Conservation (phyloP, 2,888 invertebrate species). For the Troides helena region DNA sequence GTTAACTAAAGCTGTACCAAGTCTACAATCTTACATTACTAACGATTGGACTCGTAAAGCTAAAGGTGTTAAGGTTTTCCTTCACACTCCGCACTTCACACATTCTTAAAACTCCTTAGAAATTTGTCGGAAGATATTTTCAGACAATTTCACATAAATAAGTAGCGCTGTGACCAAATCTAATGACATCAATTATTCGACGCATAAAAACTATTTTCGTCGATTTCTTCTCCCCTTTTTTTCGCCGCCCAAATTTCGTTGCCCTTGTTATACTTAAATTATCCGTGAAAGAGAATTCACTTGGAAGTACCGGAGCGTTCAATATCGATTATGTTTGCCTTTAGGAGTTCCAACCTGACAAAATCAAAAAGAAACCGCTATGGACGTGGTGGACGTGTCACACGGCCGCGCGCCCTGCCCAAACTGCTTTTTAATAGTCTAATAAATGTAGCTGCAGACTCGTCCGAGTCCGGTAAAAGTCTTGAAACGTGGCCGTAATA, state of each 20-base stretch:
- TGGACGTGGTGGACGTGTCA: background rate
- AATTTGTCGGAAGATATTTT: too few relatives aligned
- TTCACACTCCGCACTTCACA: too few relatives aligned
- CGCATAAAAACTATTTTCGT: too few relatives aligned
- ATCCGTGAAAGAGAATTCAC: slow-evolving; percentile 31
- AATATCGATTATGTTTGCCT: slow-evolving; percentile 33
- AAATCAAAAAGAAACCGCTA: slow-evolving; percentile 19
- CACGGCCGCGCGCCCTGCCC: slow-evolving; percentile 1
- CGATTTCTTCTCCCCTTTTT: background rate
- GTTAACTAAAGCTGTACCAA: too few relatives aligned
- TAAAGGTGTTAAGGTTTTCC: too few relatives aligned
- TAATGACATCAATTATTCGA: too few relatives aligned
- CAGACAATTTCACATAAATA: too few relatives aligned
- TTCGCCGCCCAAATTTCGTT: slow-evolving; percentile 14
- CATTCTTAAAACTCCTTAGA: too few relatives aligned
- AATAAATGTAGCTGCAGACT: slow-evolving; percentile 8
- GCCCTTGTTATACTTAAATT: slow-evolving; percentile 23
- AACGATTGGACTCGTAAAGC: too few relatives aligned
- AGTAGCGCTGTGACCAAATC: too few relatives aligned
- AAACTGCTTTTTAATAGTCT: background rate
- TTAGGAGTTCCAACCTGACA: slow-evolving; percentile 21
- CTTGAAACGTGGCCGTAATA: too few relatives aligned
- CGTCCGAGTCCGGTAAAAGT: background rate
- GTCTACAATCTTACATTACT: too few relatives aligned
- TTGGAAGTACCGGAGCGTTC: slow-evolving; percentile 30